Percentiles rank a stretch among this genome's conserved stretches.
These are phyloP conservation scores for Cydia strobilella DNA, from an alignment of 1,140 invertebrate species.

Conservation along the genomic window DNA sequence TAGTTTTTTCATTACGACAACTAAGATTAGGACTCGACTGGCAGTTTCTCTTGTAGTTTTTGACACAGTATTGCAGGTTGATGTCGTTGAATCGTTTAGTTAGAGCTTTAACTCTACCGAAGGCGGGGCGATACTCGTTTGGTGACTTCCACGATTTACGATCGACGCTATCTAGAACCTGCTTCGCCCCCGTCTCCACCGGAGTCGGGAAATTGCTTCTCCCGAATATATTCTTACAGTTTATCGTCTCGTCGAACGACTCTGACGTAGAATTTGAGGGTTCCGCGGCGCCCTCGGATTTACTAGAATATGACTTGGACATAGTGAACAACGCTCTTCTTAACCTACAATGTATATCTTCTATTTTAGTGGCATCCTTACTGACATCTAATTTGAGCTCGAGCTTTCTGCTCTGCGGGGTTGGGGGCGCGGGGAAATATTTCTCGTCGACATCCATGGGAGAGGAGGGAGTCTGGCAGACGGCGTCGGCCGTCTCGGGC, in stretches of 20 bases:
- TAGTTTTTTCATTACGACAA: conserved; percentile 44
- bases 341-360: conserved; percentile 60
- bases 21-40: conserved; percentile 77
- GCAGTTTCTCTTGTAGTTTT: conserved; percentile 73
- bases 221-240: conserved; percentile 37
- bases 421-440: conserved; percentile 33
- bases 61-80: conserved; percentile 72
- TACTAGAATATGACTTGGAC: conserved; percentile 62
- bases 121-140: conserved; percentile 81
- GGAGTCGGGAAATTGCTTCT: conserved; percentile 42
- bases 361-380: conserved; percentile 55
- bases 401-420: conserved; percentile 42
- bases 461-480: conserved; percentile 65
- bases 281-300: conserved; percentile 65
- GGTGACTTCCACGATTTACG: conserved; percentile 83
- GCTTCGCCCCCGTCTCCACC: conserved; percentile 48
- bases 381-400: conserved; percentile 60
- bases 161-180: conserved; percentile 68
- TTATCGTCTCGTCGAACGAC: conserved; percentile 55
- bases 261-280: conserved; percentile 65
- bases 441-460: conserved; percentile 47
- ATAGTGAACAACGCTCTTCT: conserved; percentile 61
- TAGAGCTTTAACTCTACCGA: conserved; percentile 83
- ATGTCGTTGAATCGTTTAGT: conserved; percentile 83
- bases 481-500: conserved; percentile 63